A percentile compares a stretch with the other conserved stretches of the same genome.
Conservation (phyloP, 2,113 vertebrate species). For the Crotalus viridis region DNA sequence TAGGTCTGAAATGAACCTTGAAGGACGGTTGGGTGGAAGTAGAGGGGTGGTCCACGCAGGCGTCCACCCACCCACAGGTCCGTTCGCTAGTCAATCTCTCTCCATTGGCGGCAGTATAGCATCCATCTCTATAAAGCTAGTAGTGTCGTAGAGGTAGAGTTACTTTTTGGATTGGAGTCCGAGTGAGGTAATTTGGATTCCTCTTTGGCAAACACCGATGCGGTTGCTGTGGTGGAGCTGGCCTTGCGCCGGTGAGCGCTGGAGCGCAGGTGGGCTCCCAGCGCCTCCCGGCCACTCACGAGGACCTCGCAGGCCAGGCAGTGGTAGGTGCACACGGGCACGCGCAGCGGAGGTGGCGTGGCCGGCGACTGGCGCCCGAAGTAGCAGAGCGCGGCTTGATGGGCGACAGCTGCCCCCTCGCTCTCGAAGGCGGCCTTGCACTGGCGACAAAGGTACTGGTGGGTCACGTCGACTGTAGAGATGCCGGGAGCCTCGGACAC, state of each 20-base stretch:
- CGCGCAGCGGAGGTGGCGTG: conserved; percentile 60
- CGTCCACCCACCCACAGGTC: background rate
- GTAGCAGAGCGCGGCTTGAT: conserved; percentile 69
- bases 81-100: conserved; percentile 19
- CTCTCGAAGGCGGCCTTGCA: conserved; percentile 71
- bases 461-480: conserved; percentile 72
- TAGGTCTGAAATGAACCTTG: background rate
- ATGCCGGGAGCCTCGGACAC: conserved; percentile 57
- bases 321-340: conserved; percentile 72
- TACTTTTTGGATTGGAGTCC: conserved; percentile 72
- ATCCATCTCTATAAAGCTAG: conserved; percentile 70
- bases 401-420: conserved; percentile 62
- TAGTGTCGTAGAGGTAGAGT: conserved; percentile 76
- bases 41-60: conserved; percentile 2
- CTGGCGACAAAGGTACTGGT: conserved; percentile 69
- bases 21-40: background rate
- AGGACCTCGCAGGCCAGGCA: conserved; percentile 75
- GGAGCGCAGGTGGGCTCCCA: conserved; percentile 71
- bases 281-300: conserved; percentile 70
- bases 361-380: conserved; percentile 55
- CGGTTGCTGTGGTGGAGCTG: conserved; percentile 54
- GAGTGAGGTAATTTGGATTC: conserved; percentile 75
- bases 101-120: conserved; percentile 12
- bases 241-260: conserved; percentile 69
- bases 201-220: conserved; percentile 76